A percentile compares a stretch with the other conserved stretches of the same genome.
Evolutionary conservation across 2,888 invertebrate species (phyloP).

Genomic region (Steinernema scapterisci): DNA sequence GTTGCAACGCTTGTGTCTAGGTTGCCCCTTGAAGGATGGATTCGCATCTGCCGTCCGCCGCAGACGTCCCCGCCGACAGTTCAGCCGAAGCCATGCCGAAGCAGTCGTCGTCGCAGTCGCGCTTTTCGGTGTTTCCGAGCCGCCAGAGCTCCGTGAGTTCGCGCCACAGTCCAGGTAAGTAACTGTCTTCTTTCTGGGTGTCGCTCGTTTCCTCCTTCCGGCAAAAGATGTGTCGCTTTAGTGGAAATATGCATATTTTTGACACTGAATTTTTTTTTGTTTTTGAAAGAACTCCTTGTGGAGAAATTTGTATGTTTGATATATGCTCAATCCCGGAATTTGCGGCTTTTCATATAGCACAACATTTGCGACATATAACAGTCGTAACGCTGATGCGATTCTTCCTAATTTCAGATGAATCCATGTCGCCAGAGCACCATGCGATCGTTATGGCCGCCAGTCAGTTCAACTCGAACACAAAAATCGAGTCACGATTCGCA

Average conservation of each 20-base stretch:
- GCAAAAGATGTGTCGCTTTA: too few species aligned
- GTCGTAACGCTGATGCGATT: too few species aligned
- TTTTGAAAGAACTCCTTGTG: too few species aligned
- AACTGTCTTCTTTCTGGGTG: background rate
- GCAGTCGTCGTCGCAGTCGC: background rate
- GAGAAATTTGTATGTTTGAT: too few species aligned
- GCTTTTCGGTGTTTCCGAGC: background rate
- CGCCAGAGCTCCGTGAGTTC: background rate
- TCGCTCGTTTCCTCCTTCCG: too few species aligned
- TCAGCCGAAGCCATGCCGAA: background rate
- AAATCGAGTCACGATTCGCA: conserved; percentile 50
- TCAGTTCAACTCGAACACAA: conserved; percentile 34
- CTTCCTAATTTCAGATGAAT: background rate
- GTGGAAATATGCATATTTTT: too few species aligned
- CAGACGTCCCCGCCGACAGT: background rate
- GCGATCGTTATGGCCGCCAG: background rate
- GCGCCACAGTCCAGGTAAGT: background rate
- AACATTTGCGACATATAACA: too few species aligned
- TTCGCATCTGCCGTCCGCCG: background rate
- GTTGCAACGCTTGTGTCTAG: too few species aligned
- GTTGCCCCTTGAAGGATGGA: background rate
- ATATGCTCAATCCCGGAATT: too few species aligned
- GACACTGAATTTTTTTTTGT: too few species aligned
- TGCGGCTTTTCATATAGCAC: too few species aligned
- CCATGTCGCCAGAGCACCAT: background rate